Evolutionary conservation across 2,113 vertebrate species (phyloP), one percentile per base, ranked within the genome.

Genomic region (Ptychochromis oligacanthus): DNA sequence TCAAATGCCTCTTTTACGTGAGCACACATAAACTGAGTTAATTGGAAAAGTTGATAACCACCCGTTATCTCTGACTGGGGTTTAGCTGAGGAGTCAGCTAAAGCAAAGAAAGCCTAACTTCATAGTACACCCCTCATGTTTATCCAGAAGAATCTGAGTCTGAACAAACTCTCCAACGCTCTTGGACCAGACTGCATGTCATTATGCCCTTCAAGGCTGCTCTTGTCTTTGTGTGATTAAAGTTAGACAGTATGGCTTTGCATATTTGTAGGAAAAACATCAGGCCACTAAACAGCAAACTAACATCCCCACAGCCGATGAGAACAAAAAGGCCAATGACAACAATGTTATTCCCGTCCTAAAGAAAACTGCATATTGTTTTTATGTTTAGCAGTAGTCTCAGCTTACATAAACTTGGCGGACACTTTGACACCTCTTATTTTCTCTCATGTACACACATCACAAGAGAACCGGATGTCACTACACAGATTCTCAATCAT

Each of bases 281-380:
- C 36, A 49, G 28, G 15, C 49, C 26, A 26, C 70, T 62, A 72
- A 49, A n/a, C n/a, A 77, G 46, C 60, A 79, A 79, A 70, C 55
- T 54, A 49, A 31, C 67, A 72, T 54, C 67, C 67, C 28, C 11
- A 72, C 52, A 67, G 52, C 28, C 40, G 11, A 43, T 26, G 43
- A 60, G n/a, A 28, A 64, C 20, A 40, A 52, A 40, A 52, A 62
- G 4, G 64, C 65, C 80, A 87, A 81, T 26, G 54, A 67, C 79
- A 91, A 86, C 81, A 88, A 72, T 80, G 67, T 89, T 34, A 82
- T 15, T 86, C 24, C 60, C 55, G 49, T 43, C 74, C 34, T 65
- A 56, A 88, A 84, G 61, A 76, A 64, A 34, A 76, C 26, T 74
- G 78, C 84, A 75, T 81, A 55, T 88, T 84, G 62, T 82, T 75